These are phyloP conservation scores for Hycleus phaleratus DNA, from an alignment of 1,140 invertebrate species.

Conservation along the genomic window DNA sequence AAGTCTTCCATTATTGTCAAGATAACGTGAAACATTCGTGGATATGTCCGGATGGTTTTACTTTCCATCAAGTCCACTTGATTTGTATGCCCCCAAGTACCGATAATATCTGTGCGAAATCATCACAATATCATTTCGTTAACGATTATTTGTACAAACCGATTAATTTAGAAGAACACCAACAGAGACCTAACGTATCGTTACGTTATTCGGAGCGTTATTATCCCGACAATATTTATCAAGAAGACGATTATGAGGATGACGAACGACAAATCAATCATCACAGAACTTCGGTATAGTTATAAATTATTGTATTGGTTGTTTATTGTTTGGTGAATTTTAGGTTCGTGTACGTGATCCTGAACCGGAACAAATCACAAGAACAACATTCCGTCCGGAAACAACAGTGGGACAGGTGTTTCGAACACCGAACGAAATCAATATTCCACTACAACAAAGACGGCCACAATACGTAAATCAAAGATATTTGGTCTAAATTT, in stretches of 20 bases:
- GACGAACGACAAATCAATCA: conserved; percentile 40
- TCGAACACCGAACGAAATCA: conserved; percentile 75
- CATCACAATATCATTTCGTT: conserved; percentile 83
- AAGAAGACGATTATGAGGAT: conserved; percentile 55
- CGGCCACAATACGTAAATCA: conserved; percentile 44
- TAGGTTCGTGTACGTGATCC: conserved; percentile 36
- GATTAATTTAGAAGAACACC: conserved; percentile 71
- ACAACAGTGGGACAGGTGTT: conserved; percentile 57
- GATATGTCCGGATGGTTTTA: conserved; percentile 87
- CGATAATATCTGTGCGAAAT: conserved; percentile 84
- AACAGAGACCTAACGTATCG: conserved; percentile 71
- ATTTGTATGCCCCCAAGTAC: conserved; percentile 86
- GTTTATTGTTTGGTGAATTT: conserved; percentile 6
- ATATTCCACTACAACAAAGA: conserved; percentile 72
- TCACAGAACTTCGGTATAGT: conserved; percentile 34
- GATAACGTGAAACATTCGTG: conserved; percentile 84
- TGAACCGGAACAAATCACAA: conserved; percentile 16
- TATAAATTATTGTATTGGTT: conserved; percentile 3
- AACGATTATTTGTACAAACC: conserved; percentile 90
- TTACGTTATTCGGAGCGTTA: conserved; percentile 79
- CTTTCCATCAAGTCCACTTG: conserved; percentile 86
- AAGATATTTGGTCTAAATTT: conserved; percentile 16
- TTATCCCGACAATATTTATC: conserved; percentile 66
- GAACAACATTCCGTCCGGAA: conserved; percentile 36
- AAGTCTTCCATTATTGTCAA: conserved; percentile 92